phyloP scores from a whole-genome alignment of 2,113 vertebrate genomes.

The Nothobranchius kuhntae region DNA sequence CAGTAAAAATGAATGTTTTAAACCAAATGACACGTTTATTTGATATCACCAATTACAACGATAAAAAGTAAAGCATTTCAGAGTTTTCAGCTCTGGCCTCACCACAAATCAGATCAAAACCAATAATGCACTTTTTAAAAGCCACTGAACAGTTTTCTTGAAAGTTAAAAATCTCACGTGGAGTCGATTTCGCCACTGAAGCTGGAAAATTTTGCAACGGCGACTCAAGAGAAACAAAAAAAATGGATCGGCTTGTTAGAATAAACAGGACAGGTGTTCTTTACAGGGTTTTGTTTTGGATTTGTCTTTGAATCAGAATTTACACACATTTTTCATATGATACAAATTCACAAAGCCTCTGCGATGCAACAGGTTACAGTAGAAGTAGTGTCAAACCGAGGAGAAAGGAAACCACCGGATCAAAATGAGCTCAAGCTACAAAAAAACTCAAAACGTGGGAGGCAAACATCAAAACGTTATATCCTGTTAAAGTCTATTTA shows the following conservation, averaged over 20 bases:
- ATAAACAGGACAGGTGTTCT: conserved; percentile 49
- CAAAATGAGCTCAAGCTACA: conserved; percentile 47
- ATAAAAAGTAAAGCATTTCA: not conserved
- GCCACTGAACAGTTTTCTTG: not conserved
- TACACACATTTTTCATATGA: conserved; percentile 72
- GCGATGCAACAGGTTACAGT: conserved; percentile 46
- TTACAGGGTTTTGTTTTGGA: conserved; percentile 57
- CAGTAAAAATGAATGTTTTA: conserved; percentile 3
- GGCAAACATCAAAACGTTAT: conserved; percentile 36
- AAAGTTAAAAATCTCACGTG: conserved; percentile 8
- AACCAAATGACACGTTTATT: conserved; percentile 19
- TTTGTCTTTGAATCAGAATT: conserved; percentile 73
- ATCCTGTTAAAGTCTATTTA: conserved; percentile 65
- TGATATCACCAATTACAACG: conserved; percentile 21
- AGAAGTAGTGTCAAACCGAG: conserved; percentile 61
- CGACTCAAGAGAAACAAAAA: conserved; percentile 1
- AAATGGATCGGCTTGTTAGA: conserved; percentile 8
- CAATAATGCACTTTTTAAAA: conserved; percentile 22
- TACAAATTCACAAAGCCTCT: conserved; percentile 69
- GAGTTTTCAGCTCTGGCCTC: not conserved
- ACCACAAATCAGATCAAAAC: conserved; percentile 20
- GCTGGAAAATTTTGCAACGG: conserved; percentile 17
- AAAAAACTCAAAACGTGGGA: conserved; percentile 36
- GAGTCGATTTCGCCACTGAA: conserved; percentile 22
- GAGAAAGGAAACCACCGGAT: conserved; percentile 56